Evolutionary conservation across 2,888 invertebrate genomes (phyloP).

Genomic region (Cheilosia scutellata): DNA sequence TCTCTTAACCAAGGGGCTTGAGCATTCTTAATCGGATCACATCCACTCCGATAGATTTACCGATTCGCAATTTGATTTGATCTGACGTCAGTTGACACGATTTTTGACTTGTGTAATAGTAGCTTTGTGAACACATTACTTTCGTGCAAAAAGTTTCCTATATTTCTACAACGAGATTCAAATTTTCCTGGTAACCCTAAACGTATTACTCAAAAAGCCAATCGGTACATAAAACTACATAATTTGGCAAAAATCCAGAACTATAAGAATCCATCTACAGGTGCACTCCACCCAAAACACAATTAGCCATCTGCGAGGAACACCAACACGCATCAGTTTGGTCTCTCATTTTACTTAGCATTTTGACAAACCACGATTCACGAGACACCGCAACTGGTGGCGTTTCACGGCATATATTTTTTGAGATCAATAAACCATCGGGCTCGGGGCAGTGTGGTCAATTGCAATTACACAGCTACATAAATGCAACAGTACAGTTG

Average conservation of each 20-base stretch:
- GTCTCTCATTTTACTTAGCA: background rate
- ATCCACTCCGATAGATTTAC: too few relatives aligned
- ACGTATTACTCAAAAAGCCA: conserved; percentile 2
- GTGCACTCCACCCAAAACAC: conserved; percentile 4
- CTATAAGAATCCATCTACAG: conserved; percentile 22
- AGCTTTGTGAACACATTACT: too few relatives aligned
- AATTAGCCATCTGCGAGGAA: conserved; percentile 25
- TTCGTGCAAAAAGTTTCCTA: too few relatives aligned
- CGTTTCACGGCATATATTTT: conserved; percentile 13
- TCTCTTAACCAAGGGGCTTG: too few relatives aligned
- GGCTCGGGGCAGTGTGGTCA: conserved; percentile 1
- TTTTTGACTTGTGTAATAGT: too few relatives aligned
- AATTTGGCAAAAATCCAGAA: conserved; percentile 16
- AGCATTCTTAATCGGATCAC: too few relatives aligned
- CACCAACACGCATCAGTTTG: background rate
- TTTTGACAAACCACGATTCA: conserved; percentile 3
- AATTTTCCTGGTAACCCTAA: conserved; percentile 4
- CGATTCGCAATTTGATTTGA: too few relatives aligned
- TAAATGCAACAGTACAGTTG: background rate
- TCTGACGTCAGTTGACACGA: too few relatives aligned
- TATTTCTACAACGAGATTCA: background rate
- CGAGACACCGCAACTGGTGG: conserved; percentile 11
- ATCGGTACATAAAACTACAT: background rate
- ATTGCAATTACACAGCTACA: conserved; percentile 8
- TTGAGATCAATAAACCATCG: conserved; percentile 13